Evolutionary conservation across 1,140 invertebrate species (phyloP).

Genomic region (Uloborus diversus): DNA sequence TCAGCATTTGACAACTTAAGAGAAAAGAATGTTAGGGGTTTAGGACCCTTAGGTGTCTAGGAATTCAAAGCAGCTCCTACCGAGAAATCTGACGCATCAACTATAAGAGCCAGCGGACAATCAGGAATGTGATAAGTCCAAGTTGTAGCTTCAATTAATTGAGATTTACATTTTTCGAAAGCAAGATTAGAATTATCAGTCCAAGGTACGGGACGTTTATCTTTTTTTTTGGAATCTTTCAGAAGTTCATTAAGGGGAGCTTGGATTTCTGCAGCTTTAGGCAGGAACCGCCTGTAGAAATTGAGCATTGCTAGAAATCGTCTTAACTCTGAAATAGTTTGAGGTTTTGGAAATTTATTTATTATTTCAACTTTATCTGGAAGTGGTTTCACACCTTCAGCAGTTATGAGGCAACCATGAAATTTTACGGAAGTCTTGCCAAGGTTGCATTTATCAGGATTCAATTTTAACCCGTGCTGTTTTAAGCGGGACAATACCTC

Average conservation of each 20-base stretch:
- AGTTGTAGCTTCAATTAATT: not conserved
- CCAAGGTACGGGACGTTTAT: not conserved
- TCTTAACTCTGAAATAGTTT: conserved; percentile 61
- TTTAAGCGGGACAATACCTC: conserved; percentile 62
- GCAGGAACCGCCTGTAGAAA: conserved; percentile 64
- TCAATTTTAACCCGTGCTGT: conserved; percentile 61
- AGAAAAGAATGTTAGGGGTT: not conserved
- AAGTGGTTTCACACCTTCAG: conserved; percentile 60
- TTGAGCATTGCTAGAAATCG: conserved; percentile 63
- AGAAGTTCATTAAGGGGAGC: conserved; percentile 40
- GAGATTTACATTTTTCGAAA: not conserved
- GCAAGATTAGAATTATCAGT: not conserved
- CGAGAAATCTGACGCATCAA: not conserved
- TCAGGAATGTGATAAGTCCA: not conserved
- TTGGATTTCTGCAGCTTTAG: conserved; percentile 57
- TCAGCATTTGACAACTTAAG: not conserved
- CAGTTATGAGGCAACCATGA: conserved; percentile 62
- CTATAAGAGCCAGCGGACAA: not conserved
- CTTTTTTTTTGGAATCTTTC: not conserved
- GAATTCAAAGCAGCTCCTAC: not conserved
- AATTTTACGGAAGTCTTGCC: conserved; percentile 52
- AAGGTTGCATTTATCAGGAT: conserved; percentile 49
- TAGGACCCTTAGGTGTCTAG: not conserved
- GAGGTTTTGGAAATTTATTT: conserved; percentile 61
- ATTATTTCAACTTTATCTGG: conserved; percentile 64